Evolutionary conservation across 2,888 invertebrate genomes (phyloP).

Genomic region (Nebria salina): DNA sequence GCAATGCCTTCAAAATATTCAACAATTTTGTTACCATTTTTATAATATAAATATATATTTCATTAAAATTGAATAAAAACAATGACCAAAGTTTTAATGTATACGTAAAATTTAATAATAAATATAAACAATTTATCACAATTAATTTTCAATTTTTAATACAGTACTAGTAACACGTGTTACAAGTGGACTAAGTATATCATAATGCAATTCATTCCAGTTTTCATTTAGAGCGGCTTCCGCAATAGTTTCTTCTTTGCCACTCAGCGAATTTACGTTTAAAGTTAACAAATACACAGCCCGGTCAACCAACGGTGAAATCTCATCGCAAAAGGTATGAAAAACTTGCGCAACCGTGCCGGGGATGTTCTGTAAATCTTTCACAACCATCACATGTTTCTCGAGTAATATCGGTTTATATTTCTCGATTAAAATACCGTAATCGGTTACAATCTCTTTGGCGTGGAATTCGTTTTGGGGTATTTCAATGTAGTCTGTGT

Average conservation of each 20-base stretch:
- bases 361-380: constrained; percentile 58
- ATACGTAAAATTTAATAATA: constrained; percentile 1
- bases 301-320: constrained; percentile 62
- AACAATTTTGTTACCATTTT: not conserved
- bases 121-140: not conserved
- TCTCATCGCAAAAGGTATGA: constrained; percentile 68
- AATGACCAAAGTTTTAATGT: not conserved
- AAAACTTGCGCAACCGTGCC: constrained; percentile 63
- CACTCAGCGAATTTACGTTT: constrained; percentile 53
- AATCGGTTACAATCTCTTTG: constrained; percentile 21
- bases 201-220: constrained; percentile 60
- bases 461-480: constrained; percentile 16
- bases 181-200: constrained; percentile 62
- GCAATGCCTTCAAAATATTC: not conserved
- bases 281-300: constrained; percentile 63
- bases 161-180: constrained; percentile 62
- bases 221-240: constrained; percentile 58
- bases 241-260: constrained; percentile 53
- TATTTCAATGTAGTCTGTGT: constrained; percentile 26
- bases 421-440: constrained; percentile 38
- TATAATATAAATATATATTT: not conserved
- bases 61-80: not conserved
- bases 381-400: constrained; percentile 56
- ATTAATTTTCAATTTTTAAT: constrained; percentile 49
- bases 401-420: constrained; percentile 18